Conservation (phyloP, 2,797 vertebrate genomes). For the Leuciscus waleckii region DNA sequence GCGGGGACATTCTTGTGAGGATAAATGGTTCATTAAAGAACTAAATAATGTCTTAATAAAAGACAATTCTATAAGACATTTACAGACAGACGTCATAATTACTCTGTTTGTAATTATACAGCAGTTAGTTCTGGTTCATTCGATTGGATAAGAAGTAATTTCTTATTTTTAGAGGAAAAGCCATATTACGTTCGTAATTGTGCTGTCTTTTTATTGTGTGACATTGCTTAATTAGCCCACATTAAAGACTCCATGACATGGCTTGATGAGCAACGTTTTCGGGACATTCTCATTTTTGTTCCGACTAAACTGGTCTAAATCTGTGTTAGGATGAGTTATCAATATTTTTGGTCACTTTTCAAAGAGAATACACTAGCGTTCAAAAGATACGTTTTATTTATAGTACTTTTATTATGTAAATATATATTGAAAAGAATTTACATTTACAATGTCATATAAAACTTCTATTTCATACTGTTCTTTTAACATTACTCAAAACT, state of each 20-base stretch:
- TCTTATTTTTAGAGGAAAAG: neutral
- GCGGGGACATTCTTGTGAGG: neutral
- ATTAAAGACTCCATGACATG: neutral
- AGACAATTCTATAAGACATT: constrained; percentile 2
- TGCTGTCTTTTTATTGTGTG: neutral
- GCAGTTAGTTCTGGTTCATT: neutral
- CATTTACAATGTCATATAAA: neutral
- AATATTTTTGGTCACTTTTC: neutral
- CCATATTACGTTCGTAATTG: neutral
- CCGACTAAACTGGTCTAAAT: neutral
- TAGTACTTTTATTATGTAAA: neutral
- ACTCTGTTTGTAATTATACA: neutral
- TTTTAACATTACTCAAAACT: neutral
- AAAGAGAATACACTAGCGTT: neutral
- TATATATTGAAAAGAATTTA: neutral
- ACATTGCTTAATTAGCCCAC: neutral
- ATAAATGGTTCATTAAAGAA: constrained; percentile 19
- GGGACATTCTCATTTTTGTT: neutral
- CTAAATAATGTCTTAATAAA: constrained; percentile 11
- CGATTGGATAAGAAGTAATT: neutral
- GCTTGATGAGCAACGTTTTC: neutral
- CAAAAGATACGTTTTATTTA: neutral
- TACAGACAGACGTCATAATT: neutral
- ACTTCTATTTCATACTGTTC: neutral
- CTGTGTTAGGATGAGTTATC: neutral